phyloP scores from a whole-genome alignment of 1,140 invertebrate genomes.

The Ooceraea biroi region DNA sequence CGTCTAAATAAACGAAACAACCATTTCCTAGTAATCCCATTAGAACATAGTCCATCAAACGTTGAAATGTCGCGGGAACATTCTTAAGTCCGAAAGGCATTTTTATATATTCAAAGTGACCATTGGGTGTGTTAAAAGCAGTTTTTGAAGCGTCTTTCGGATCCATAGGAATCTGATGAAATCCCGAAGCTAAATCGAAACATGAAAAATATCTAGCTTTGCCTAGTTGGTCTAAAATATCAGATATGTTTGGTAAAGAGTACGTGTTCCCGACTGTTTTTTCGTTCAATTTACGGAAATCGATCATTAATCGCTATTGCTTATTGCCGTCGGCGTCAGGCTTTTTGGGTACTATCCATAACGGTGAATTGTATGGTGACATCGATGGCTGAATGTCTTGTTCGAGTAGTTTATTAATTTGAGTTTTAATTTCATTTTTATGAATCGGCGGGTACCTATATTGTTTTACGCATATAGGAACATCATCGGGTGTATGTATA shows the following conservation, averaged over 20 bases:
- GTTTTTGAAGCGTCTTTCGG: background rate
- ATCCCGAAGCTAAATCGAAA: constrained; percentile 4
- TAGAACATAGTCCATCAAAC: background rate
- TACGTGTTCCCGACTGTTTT: constrained; percentile 7
- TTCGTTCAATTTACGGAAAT: constrained; percentile 19
- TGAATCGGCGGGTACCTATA: constrained; percentile 4
- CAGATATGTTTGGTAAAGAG: background rate
- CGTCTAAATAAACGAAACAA: constrained; percentile 3
- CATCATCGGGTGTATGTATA: background rate
- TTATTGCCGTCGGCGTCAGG: background rate
- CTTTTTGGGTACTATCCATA: constrained; percentile 23
- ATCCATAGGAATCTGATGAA: background rate
- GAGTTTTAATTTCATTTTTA: background rate
- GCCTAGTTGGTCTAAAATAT: constrained; percentile 9
- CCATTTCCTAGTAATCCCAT: background rate
- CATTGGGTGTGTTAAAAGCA: background rate
- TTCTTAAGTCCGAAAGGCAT: constrained; percentile 2
- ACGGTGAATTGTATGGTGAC: constrained; percentile 4
- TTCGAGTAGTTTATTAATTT: background rate
- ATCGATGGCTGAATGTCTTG: constrained; percentile 4
- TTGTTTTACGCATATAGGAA: background rate
- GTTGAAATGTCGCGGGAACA: background rate
- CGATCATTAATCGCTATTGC: background rate
- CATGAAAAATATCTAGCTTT: constrained; percentile 3
- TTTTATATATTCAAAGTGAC: constrained; percentile 2